Evolutionary conservation across 1,140 invertebrate species (phyloP).

Genomic region (Bombus affinis): DNA sequence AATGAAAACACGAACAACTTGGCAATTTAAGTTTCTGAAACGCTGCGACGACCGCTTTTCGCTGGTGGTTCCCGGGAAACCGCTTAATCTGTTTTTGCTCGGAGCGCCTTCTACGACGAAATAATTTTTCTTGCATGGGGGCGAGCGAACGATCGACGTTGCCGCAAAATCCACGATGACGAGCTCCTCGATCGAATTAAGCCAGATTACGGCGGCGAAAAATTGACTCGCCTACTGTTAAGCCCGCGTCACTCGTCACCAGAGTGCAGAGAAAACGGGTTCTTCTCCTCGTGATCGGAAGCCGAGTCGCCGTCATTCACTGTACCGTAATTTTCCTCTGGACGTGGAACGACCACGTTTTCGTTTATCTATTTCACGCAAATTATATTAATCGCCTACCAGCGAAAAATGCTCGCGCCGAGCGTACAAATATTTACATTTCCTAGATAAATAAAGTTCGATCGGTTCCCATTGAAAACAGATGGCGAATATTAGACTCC

Average conservation of each 20-base stretch:
- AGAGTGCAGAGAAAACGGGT: not conserved
- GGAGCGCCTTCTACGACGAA: slow-evolving; percentile 24
- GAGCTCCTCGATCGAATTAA: slow-evolving; percentile 19
- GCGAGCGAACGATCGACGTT: not conserved
- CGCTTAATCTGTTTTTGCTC: slow-evolving; percentile 32
- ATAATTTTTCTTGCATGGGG: not conserved
- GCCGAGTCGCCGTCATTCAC: not conserved
- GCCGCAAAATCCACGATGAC: not conserved
- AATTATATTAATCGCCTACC: no score
- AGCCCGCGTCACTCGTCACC: slow-evolving; percentile 26
- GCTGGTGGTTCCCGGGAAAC: no score
- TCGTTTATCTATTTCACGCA: no score
- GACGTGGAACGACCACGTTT: no score
- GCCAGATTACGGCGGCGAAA: slow-evolving; percentile 16
- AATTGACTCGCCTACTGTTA: slow-evolving; percentile 12
- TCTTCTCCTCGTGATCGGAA: not conserved
- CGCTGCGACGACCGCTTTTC: not conserved
- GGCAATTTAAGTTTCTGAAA: slow-evolving; percentile 32
- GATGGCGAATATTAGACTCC: fast-evolving
- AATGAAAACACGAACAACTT: slow-evolving; percentile 5
- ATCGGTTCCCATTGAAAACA: no score
- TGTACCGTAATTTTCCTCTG: not conserved
- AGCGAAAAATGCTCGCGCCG: no score
- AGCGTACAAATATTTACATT: no score
- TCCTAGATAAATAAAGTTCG: no score